These are phyloP conservation scores for Charina bottae DNA, from an alignment of 2,113 vertebrate species.

Conservation along the genomic window DNA sequence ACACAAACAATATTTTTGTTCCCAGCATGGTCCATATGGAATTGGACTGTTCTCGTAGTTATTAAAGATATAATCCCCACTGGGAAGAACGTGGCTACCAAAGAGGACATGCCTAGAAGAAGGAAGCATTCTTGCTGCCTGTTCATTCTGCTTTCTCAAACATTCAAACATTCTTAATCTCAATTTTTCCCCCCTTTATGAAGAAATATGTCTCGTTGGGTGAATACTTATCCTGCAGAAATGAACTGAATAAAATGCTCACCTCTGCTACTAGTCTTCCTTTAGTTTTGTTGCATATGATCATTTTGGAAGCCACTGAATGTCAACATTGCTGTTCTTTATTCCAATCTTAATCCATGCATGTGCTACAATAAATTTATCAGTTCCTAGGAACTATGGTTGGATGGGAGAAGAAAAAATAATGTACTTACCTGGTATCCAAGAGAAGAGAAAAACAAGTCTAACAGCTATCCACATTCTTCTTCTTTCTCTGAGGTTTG, in stretches of 20 bases:
- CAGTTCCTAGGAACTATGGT: neutral
- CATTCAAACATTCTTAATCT: neutral
- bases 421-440: constrained; percentile 8
- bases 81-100: neutral
- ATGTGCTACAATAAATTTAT: neutral
- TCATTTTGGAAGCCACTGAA: neutral
- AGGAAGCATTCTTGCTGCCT: neutral
- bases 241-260: neutral
- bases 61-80: neutral
- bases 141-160: neutral
- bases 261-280: neutral
- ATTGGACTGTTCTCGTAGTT: neutral
- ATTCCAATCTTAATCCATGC: neutral
- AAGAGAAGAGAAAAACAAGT: neutral
- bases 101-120: neutral
- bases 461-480: constrained; percentile 8
- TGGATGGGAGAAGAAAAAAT: neutral
- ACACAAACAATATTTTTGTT: neutral
- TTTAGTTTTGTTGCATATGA: neutral
- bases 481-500: neutral
- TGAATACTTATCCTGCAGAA: neutral
- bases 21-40: neutral
- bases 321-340: neutral
- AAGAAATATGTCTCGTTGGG: neutral
- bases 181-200: neutral